These are phyloP conservation scores for Catostomus latipinnis DNA, from an alignment of 2,797 vertebrate genomes.

Conservation along the genomic window DNA sequence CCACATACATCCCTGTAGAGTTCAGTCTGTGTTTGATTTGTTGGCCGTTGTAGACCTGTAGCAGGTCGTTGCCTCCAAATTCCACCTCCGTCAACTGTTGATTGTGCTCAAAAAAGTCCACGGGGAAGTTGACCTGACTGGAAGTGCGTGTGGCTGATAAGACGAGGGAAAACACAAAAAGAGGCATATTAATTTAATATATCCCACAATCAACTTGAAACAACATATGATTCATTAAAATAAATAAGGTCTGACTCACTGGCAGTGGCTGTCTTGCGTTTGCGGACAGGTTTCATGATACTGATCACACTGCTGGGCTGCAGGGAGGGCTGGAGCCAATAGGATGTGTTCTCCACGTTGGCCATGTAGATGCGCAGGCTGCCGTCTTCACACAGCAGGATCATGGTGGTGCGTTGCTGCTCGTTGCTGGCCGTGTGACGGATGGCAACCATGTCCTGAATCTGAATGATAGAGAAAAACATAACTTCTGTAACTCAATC, in stretches of 20 bases:
- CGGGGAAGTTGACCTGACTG: conserved; percentile 96
- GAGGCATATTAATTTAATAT: background rate
- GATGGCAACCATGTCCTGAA: conserved; percentile 99
- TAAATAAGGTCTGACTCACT: conserved; percentile 77
- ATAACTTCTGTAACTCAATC: too few species aligned
- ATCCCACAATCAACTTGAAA: background rate
- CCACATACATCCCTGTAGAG: conserved; percentile 99
- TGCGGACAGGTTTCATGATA: conserved; percentile 97
- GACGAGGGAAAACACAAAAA: background rate
- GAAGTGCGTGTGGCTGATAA: conserved; percentile 89
- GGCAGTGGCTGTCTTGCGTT: conserved; percentile 91
- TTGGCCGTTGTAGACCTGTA: conserved; percentile 98
- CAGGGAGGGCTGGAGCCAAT: conserved; percentile 96
- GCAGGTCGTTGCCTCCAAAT: conserved; percentile 95
- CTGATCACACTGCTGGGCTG: conserved; percentile 97
- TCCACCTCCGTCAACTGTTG: conserved; percentile 98
- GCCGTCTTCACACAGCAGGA: conserved; percentile 95
- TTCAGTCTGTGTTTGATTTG: conserved; percentile 99
- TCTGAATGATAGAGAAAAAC: conserved; percentile 73
- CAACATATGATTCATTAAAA: background rate
- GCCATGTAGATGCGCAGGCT: conserved; percentile 99
- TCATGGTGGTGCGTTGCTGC: conserved; percentile 98
- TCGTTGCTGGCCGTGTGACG: conserved; percentile 97
- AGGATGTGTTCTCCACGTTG: conserved; percentile 95
- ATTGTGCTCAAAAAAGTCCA: conserved; percentile 99